phyloP scores from a whole-genome alignment of 2,888 invertebrate species.

The Eudasyphora cyanicolor region DNA sequence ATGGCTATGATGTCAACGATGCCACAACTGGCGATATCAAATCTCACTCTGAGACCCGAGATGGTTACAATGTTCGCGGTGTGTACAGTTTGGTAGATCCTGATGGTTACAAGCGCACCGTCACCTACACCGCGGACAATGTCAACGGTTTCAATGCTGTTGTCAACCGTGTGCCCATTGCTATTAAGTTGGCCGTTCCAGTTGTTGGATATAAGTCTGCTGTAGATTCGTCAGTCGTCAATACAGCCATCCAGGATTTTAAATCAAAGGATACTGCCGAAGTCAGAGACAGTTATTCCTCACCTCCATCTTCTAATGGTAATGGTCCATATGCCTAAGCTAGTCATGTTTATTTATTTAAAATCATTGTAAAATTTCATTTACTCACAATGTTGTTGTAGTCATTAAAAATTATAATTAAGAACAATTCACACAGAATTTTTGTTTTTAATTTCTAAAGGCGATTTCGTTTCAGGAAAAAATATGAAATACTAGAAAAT shows the following conservation, averaged over 20 bases:
- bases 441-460: too few species aligned
- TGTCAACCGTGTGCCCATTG: conserved; percentile 80
- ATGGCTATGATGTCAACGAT: conserved; percentile 80
- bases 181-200: conserved; percentile 43
- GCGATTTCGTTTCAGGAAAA: too few species aligned
- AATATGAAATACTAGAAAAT: too few species aligned
- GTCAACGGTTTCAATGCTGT: conserved; percentile 82
- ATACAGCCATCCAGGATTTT: background rate
- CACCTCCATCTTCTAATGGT: conserved; percentile 37
- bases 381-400: background rate
- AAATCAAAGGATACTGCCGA: background rate
- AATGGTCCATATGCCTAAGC: conserved; percentile 52
- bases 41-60: conserved; percentile 80
- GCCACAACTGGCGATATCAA: conserved; percentile 81
- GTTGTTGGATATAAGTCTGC: conserved; percentile 24
- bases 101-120: conserved; percentile 81
- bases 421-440: background rate
- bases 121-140: conserved; percentile 81
- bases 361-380: conserved; percentile 1
- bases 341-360: conserved; percentile 7
- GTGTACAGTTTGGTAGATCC: conserved; percentile 81
- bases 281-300: conserved; percentile 36
- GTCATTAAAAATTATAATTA: background rate
- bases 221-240: background rate
- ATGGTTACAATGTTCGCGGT: conserved; percentile 81